Evolutionary conservation across 2,888 invertebrate species (phyloP).

Genomic region (Copidosoma aretas): DNA sequence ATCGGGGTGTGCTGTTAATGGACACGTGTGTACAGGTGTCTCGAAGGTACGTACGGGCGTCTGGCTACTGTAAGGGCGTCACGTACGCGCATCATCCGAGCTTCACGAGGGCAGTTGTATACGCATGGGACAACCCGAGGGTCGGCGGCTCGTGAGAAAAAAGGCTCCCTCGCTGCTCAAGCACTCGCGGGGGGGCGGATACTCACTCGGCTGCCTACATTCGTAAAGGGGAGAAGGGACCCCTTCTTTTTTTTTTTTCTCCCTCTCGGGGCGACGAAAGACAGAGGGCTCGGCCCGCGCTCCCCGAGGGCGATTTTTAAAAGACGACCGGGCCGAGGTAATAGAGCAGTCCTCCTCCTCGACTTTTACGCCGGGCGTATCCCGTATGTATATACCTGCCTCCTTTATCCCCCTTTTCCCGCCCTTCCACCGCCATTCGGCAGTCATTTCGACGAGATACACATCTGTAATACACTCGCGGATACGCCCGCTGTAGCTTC

Average conservation of each 20-base stretch:
- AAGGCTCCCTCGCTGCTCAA: slow-evolving; percentile 22
- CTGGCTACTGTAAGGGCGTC: no score
- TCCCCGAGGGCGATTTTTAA: slow-evolving; percentile 25
- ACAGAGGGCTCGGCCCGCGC: slow-evolving; percentile 3
- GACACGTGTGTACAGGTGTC: no score
- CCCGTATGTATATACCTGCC: no score
- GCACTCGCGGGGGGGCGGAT: slow-evolving; percentile 27
- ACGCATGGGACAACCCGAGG: neutral
- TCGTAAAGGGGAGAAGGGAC: slow-evolving; percentile 11
- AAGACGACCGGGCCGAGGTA: slow-evolving; percentile 15
- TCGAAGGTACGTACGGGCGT: no score
- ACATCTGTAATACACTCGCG: no score
- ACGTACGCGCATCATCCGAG: neutral
- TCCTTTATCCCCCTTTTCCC: neutral
- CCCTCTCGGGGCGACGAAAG: slow-evolving; percentile 27
- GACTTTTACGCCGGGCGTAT: no score
- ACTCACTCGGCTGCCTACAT: no score
- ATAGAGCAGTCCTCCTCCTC: neutral
- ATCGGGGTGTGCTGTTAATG: no score
- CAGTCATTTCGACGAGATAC: no score
- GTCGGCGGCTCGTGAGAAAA: slow-evolving; percentile 15
- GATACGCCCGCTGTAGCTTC: no score
- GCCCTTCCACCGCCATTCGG: neutral
- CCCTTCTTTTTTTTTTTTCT: slow-evolving; percentile 32
- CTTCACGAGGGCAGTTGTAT: neutral